These are phyloP conservation scores for Brachionus sp. DNA, from an alignment of 1,140 invertebrate genomes.

Conservation along the genomic window DNA sequence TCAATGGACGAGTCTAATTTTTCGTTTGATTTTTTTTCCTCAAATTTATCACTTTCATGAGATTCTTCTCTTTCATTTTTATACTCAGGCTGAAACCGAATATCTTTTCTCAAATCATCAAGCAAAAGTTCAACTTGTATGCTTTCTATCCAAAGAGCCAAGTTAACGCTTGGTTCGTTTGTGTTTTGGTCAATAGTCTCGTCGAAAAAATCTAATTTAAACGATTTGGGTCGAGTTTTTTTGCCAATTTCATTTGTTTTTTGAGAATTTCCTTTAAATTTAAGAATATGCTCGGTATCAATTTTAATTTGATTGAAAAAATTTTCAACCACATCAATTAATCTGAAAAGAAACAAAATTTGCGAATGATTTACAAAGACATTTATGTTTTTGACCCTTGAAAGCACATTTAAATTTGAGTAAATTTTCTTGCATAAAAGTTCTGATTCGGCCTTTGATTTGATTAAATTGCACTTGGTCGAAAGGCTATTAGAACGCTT, in stretches of 20 bases:
- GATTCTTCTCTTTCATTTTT: background rate
- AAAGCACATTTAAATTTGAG: constrained; percentile 31
- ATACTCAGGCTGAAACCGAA: background rate
- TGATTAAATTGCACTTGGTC: background rate
- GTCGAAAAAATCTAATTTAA: background rate
- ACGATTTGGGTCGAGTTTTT: background rate
- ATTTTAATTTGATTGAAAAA: constrained; percentile 26
- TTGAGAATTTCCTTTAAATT: background rate
- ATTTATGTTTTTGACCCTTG: background rate
- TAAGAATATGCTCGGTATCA: constrained; percentile 22
- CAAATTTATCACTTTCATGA: background rate
- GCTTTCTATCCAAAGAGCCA: background rate
- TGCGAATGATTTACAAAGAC: constrained; percentile 18
- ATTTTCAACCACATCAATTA: background rate
- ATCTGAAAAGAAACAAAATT: constrained; percentile 27
- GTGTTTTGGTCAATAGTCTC: background rate
- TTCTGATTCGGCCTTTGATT: background rate
- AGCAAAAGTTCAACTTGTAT: background rate
- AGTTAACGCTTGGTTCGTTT: constrained; percentile 18
- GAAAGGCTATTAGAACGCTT: constrained; percentile 16
- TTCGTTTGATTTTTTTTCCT: background rate
- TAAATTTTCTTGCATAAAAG: constrained; percentile 27
- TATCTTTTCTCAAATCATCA: constrained; percentile 25
- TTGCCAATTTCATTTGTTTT: background rate
- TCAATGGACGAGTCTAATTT: background rate